These are phyloP conservation scores for Pseudococcus longispinus DNA, from an alignment of 2,888 invertebrate species.

Conservation along the genomic window DNA sequence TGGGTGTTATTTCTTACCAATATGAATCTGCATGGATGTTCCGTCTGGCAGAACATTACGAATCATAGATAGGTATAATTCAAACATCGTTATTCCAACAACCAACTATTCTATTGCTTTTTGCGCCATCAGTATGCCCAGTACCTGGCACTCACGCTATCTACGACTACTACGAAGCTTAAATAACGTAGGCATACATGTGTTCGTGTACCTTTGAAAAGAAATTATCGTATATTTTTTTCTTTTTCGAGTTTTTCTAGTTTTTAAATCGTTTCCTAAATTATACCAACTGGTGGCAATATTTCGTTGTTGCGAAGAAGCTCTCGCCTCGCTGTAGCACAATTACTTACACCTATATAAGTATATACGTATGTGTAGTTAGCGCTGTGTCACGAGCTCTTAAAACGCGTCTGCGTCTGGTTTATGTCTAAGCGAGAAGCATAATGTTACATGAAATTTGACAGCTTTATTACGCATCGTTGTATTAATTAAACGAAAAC, in stretches of 20 bases:
- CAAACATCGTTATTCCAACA: not conserved
- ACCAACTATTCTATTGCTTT: too few relatives aligned
- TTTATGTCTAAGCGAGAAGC: not conserved
- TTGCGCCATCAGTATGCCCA: too few relatives aligned
- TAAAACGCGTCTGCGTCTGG: not conserved
- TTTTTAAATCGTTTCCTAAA: conserved; percentile 7
- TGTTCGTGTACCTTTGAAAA: not conserved
- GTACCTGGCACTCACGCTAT: too few relatives aligned
- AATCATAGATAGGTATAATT: too few relatives aligned
- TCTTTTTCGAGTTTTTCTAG: conserved; percentile 15
- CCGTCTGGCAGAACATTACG: too few relatives aligned
- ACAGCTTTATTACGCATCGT: not conserved
- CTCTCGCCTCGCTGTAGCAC: not conserved
- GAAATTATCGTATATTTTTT: not conserved
- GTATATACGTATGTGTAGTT: not conserved
- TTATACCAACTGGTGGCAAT: not conserved
- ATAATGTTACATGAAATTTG: conserved; percentile 1
- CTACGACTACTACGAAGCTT: too few relatives aligned
- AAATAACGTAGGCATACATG: not conserved
- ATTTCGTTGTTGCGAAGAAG: not conserved
- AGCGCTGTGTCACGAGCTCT: conserved; percentile 10
- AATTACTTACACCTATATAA: not conserved
- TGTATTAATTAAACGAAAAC: not conserved
- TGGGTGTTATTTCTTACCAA: not conserved
- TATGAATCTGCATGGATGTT: too few relatives aligned